Percentiles rank a stretch among this genome's conserved stretches.
phyloP scores from a whole-genome alignment of 2,113 vertebrate genomes.

The Gobius niger region DNA sequence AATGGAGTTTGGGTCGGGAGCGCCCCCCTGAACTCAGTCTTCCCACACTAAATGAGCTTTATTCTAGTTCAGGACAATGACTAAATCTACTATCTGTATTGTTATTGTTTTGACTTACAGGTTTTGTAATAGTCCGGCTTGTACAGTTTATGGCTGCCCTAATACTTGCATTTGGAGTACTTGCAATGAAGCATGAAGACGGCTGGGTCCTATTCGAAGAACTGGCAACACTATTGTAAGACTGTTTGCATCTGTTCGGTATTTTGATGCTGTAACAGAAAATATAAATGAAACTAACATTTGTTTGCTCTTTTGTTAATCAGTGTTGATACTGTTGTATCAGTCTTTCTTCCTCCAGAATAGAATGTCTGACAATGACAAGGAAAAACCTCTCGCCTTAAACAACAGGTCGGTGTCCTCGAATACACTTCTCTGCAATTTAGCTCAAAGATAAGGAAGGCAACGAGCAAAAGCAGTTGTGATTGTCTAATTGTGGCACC shows the following conservation, averaged over 20 bases:
- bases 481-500: no score
- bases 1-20: no score
- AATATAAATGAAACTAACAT: background rate
- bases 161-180: constrained; percentile 74
- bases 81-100: background rate
- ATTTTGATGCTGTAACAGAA: background rate
- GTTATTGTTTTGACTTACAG: constrained; percentile 59
- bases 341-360: constrained; percentile 85
- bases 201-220: constrained; percentile 65
- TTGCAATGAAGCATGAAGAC: constrained; percentile 71
- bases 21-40: no score
- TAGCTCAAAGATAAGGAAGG: no score
- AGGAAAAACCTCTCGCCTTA: constrained; percentile 85
- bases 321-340: constrained; percentile 80
- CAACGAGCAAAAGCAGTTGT: no score
- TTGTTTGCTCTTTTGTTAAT: constrained; percentile 1
- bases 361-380: constrained; percentile 76
- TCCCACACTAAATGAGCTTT: no score
- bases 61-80: no score
- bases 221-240: constrained; percentile 79
- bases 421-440: no score
- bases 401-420: constrained; percentile 81
- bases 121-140: constrained; percentile 84
- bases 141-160: constrained; percentile 81
- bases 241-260: background rate